These are phyloP conservation scores for Cyprinodon tularosa DNA, from an alignment of 2,113 vertebrate genomes.

Conservation along the genomic window DNA sequence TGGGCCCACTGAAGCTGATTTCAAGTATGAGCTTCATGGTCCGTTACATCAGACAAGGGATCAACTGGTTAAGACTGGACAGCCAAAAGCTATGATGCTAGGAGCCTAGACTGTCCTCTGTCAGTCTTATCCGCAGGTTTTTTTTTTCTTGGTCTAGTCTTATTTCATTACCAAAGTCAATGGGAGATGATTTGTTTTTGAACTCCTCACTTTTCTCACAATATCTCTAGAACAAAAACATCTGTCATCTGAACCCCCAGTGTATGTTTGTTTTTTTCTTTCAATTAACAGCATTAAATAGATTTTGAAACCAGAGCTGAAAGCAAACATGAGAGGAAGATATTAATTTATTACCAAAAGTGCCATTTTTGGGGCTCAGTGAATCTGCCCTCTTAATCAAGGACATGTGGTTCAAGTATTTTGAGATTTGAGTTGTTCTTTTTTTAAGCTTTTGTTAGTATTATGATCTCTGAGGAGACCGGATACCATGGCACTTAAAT, in stretches of 20 bases:
- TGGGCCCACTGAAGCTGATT: slow-evolving; percentile 82
- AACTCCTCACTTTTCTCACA: slow-evolving; percentile 4
- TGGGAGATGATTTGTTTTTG: background rate
- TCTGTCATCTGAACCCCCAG: background rate
- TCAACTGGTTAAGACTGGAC: slow-evolving; percentile 88
- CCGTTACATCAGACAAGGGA: slow-evolving; percentile 85
- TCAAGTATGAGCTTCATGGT: slow-evolving; percentile 87
- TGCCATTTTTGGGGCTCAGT: slow-evolving; percentile 4
- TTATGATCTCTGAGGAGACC: background rate
- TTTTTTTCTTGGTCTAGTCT: slow-evolving; percentile 11
- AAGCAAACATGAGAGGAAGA: slow-evolving; percentile 3
- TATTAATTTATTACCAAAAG: slow-evolving; percentile 22
- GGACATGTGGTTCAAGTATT: slow-evolving; percentile 29
- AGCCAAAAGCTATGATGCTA: slow-evolving; percentile 68
- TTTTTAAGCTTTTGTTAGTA: slow-evolving; percentile 30
- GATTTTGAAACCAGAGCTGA: background rate
- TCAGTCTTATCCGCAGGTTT: slow-evolving; percentile 8
- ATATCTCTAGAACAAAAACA: background rate
- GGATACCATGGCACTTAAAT: slow-evolving; percentile 10
- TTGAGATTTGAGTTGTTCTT: slow-evolving; percentile 53
- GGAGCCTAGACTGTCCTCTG: background rate
- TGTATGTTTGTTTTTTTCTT: background rate
- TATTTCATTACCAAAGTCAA: background rate
- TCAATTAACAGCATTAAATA: background rate
- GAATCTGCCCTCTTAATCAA: background rate